phyloP scores from a whole-genome alignment of 2,113 vertebrate genomes.

The Lota lota region DNA sequence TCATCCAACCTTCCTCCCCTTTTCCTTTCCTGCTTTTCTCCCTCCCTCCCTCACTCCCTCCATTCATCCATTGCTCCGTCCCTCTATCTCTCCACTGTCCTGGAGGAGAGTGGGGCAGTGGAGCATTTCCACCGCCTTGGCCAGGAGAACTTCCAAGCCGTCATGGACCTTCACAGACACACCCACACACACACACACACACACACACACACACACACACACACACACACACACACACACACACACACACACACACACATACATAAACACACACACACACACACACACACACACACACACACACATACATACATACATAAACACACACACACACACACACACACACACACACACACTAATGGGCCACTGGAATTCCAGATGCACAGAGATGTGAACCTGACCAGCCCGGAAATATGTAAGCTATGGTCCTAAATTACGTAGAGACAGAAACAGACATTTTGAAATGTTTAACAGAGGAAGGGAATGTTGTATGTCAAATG shows the following conservation, averaged over 20 bases:
- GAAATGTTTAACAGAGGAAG: conserved; percentile 43
- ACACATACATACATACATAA: not conserved
- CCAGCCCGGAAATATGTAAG: conserved; percentile 49
- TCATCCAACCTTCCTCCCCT: conserved; percentile 25
- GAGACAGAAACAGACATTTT: conserved; percentile 14
- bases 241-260: conserved; percentile 20
- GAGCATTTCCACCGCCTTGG: conserved; percentile 61
- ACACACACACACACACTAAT: not conserved
- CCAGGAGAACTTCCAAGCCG: conserved; percentile 55
- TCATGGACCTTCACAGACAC: conserved; percentile 26
- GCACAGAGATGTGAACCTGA: conserved; percentile 34
- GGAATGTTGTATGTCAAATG: conserved; percentile 33
- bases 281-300: too few species aligned
- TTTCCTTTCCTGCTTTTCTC: not conserved
- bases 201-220: conserved; percentile 8
- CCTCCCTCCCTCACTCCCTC: conserved; percentile 9
- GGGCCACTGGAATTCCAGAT: conserved; percentile 30
- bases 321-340: conserved; percentile 4
- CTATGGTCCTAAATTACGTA: conserved; percentile 34
- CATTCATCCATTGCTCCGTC: conserved; percentile 4
- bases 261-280: not conserved
- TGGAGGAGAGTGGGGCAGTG: conserved; percentile 42
- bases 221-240: conserved; percentile 16
- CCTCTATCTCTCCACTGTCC: conserved; percentile 29
- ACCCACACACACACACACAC: not conserved